Evolutionary conservation across 2,113 vertebrate genomes (phyloP), one percentile per base, ranked within the genome.

Genomic region (Zosterops japonicus): DNA sequence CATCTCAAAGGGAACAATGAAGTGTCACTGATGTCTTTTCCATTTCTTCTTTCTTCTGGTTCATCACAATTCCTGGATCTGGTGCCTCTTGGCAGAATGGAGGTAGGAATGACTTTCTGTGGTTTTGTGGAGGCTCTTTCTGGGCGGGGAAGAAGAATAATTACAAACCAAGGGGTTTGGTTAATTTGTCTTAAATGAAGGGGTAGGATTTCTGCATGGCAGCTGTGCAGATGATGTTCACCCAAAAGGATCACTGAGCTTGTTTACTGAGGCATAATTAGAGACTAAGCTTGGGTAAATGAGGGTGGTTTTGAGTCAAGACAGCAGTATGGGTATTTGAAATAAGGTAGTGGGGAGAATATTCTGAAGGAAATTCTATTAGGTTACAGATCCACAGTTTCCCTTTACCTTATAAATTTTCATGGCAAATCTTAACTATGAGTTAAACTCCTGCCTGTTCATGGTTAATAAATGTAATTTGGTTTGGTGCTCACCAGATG

Each of bases 11-110:
- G 7, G 16, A 44, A 11, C 18, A 70, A 31, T 76, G 65, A 90
- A 83, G 17, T 71, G 82, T 49, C 52, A 93, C 91, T 98, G 90
- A 98, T 60, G 72, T 69, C n/a, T 96, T 95, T 96, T 89, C 91
- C 80, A 91, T 95, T 89, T 88, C 65, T 82, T 95, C 52, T 94
- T 90, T 89, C 84, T 96, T 61, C 56, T 87, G 95, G 67, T 49
- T 96, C 75, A 83, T 91, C 87, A 41, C 92, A 93, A 94, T 68
- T 80, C 59, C 78, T 87, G 97, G 89, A 96, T 94, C 83, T 12
- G 97, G 80, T 95, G 44, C 61, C 68, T 97, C 95, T 94, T 22
- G 13, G 44, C 87, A 99, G 98, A 98, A 87, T 98, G 98, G 98
- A 98, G 98, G 98, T 99, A 98, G 98, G 98, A 94, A 41, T 27